Conservation (phyloP, 2,113 vertebrate species). For the Sphyrna mokarran region DNA sequence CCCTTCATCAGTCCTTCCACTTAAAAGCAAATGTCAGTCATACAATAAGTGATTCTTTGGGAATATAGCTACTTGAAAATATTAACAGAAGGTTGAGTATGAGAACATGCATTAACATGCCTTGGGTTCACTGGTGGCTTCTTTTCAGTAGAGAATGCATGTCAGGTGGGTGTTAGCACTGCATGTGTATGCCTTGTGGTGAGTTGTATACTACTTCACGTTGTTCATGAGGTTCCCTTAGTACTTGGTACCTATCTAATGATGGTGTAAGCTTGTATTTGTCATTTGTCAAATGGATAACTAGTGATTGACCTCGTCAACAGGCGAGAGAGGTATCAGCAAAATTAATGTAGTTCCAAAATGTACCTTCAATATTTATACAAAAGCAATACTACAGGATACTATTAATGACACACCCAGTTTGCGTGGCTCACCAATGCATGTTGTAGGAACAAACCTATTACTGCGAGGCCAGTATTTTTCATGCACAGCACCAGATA, state of each 20-base stretch:
- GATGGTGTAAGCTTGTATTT: neutral
- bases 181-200: too few relatives aligned
- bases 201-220: neutral
- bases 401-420: neutral
- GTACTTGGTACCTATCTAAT: neutral
- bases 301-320: neutral
- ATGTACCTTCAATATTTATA: neutral
- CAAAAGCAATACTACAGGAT: neutral
- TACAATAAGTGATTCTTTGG: neutral
- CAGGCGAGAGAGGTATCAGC: neutral
- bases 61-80: neutral
- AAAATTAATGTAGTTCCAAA: neutral
- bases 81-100: neutral
- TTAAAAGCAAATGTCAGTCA: neutral
- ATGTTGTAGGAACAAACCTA: neutral
- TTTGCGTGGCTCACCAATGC: neutral
- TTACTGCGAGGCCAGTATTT: neutral
- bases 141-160: too few relatives aligned
- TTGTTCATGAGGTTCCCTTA: neutral
- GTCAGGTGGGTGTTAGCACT: too few relatives aligned
- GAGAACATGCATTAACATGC: neutral
- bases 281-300: neutral
- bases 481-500: neutral
- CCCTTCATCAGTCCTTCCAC: neutral
- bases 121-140: too few relatives aligned